Conservation (phyloP, 2,888 invertebrate genomes). For the Amorpha juglandis region DNA sequence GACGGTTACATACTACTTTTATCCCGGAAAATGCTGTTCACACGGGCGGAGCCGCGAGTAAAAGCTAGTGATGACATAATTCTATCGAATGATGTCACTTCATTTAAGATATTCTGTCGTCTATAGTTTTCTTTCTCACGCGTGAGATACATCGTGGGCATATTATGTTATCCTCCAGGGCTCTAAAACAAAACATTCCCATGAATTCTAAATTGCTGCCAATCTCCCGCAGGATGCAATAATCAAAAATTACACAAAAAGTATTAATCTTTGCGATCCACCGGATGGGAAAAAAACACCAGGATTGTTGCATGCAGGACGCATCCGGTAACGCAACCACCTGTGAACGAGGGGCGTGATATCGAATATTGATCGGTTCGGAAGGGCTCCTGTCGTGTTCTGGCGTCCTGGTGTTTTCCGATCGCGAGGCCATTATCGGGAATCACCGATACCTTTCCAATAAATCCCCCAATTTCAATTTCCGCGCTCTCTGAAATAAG, state of each 20-base stretch:
- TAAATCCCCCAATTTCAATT: conserved; percentile 34
- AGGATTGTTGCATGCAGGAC: not conserved
- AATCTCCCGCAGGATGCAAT: conserved; percentile 10
- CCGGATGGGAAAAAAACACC: conserved; percentile 15
- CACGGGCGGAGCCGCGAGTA: too few species aligned
- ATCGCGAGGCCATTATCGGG: conserved; percentile 78
- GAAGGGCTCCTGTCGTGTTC: conserved; percentile 56
- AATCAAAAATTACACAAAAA: not conserved
- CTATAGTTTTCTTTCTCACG: too few species aligned
- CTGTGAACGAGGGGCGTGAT: conserved; percentile 46
- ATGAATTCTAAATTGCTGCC: not conserved
- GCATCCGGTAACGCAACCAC: conserved; percentile 29
- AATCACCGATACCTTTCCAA: conserved; percentile 69
- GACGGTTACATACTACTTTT: too few species aligned
- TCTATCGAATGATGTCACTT: too few species aligned
- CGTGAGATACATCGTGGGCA: too few species aligned
- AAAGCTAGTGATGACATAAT: too few species aligned
- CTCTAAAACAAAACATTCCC: not conserved
- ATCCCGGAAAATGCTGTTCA: too few species aligned
- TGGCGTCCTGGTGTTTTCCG: conserved; percentile 74
- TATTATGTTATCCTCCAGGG: too few species aligned
- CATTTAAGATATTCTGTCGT: too few species aligned
- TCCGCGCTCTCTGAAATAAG: not conserved
- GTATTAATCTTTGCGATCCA: conserved; percentile 3
- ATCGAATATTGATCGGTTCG: conserved; percentile 78